Percentiles rank a stretch among this genome's conserved stretches.
These are phyloP conservation scores for Lasioglossum malachurum DNA, from an alignment of 2,888 invertebrate genomes.

Conservation along the genomic window DNA sequence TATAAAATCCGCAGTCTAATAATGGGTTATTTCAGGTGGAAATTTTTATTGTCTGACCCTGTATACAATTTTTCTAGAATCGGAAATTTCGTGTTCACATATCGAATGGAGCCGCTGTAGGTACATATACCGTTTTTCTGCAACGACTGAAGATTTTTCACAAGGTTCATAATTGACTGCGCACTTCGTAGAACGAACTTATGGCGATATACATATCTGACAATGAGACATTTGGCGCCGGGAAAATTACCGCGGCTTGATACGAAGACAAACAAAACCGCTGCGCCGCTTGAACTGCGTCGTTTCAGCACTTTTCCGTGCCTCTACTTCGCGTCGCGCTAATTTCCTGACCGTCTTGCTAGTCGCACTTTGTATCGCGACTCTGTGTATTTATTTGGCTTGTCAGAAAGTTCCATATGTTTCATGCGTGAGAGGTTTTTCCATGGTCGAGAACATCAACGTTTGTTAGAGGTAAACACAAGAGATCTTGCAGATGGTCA, in stretches of 20 bases:
- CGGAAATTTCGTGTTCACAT: too few species aligned
- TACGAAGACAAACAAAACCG: constrained; percentile 11
- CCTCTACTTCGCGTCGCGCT: background rate
- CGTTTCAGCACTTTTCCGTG: background rate
- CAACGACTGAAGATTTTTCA: too few species aligned
- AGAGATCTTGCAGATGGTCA: background rate
- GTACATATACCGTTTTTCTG: too few species aligned
- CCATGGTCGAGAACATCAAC: background rate
- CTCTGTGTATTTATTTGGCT: background rate
- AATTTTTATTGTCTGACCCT: too few species aligned
- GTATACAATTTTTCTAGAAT: too few species aligned
- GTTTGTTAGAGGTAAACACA: constrained; percentile 1
- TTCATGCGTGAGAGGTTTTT: background rate
- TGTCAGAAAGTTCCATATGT: background rate
- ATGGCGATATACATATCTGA: too few species aligned
- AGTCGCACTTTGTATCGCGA: background rate
- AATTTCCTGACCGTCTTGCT: background rate
- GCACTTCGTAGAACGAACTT: too few species aligned
- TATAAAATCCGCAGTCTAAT: too few species aligned
- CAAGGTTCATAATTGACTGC: too few species aligned
- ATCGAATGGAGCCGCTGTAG: too few species aligned
- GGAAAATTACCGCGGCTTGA: constrained; percentile 11
- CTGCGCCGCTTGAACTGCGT: background rate
- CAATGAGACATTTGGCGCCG: background rate
- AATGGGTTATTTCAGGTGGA: too few species aligned